A percentile compares a stretch with the other conserved stretches of the same genome.
Evolutionary conservation across 2,113 vertebrate species (phyloP).

Genomic region (Hypomesus transpacificus): DNA sequence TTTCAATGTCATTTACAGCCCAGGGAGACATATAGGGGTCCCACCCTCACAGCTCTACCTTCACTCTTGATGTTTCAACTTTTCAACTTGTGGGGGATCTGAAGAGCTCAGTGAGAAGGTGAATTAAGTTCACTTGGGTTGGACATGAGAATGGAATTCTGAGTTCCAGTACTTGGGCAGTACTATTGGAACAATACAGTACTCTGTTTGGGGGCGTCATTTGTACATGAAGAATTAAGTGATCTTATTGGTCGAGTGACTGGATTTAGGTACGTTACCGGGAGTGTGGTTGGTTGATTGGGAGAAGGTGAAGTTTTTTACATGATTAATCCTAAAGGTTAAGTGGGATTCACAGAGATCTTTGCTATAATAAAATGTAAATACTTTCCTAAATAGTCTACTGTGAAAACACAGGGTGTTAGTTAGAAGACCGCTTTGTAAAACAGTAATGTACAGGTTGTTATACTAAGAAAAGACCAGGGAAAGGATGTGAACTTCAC

Average conservation of each 20-base stretch:
- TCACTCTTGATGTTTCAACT: slow-evolving; percentile 61
- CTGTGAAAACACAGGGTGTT: no score
- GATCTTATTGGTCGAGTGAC: background rate
- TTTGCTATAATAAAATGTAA: no score
- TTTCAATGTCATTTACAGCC: slow-evolving; percentile 48
- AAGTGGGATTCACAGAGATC: no score
- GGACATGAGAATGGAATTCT: background rate
- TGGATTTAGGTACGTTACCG: no score
- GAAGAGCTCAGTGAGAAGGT: background rate
- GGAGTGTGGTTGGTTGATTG: no score
- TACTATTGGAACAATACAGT: background rate
- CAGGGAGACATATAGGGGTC: slow-evolving; percentile 37
- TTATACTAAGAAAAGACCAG: background rate
- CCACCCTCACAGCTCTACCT: slow-evolving; percentile 42
- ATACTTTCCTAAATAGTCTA: no score
- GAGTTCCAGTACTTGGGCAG: background rate
- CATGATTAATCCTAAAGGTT: no score
- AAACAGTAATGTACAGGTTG: background rate
- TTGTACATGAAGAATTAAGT: no score
- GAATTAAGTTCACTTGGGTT: background rate
- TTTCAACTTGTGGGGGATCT: slow-evolving; percentile 54
- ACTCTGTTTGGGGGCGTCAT: background rate
- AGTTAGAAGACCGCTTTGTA: no score
- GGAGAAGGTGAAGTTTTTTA: no score
- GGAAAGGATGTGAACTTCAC: slow-evolving; percentile 30